Evolutionary conservation across 2,797 vertebrate genomes (phyloP).

Genomic region (Acanthurus lineatus): DNA sequence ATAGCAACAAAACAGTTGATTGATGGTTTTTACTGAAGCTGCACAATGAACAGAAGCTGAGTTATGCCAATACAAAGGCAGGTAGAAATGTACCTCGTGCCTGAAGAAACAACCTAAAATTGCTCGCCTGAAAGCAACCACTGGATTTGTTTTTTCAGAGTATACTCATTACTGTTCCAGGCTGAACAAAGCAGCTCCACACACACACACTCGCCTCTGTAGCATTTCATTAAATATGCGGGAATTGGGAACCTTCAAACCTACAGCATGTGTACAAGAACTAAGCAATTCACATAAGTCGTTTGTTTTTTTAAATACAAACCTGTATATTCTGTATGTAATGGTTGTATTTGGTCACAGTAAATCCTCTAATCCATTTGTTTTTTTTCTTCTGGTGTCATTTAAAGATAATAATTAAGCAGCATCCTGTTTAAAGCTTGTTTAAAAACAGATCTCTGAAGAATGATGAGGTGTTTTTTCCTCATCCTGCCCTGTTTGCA

Average conservation of each 20-base stretch:
- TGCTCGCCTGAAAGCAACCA: conserved; percentile 18
- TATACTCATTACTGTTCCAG: conserved; percentile 10
- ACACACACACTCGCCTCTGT: background rate
- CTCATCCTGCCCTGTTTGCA: conserved; percentile 25
- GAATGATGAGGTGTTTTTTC: conserved; percentile 22
- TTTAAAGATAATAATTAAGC: conserved; percentile 24
- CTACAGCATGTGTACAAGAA: background rate
- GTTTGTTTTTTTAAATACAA: conserved; percentile 19
- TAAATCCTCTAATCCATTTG: background rate
- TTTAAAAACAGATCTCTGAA: conserved; percentile 14
- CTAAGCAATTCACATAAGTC: conserved; percentile 7
- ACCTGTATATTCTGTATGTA: conserved; percentile 9
- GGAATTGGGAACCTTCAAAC: background rate
- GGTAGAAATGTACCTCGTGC: conserved; percentile 14
- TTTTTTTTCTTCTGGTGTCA: background rate
- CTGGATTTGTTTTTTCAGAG: conserved; percentile 46
- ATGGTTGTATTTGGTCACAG: conserved; percentile 2
- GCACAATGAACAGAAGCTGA: conserved; percentile 38
- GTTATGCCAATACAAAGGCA: conserved; percentile 24
- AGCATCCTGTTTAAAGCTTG: conserved; percentile 41
- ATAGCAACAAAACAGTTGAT: conserved; percentile 36
- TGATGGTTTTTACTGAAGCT: conserved; percentile 51
- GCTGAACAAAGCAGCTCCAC: background rate
- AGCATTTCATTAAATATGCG: conserved; percentile 16
- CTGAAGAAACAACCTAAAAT: conserved; percentile 11